Percentiles rank a stretch among this genome's conserved stretches.
phyloP scores from a whole-genome alignment of 2,888 invertebrate species.

The Pyrochroa serraticornis region DNA sequence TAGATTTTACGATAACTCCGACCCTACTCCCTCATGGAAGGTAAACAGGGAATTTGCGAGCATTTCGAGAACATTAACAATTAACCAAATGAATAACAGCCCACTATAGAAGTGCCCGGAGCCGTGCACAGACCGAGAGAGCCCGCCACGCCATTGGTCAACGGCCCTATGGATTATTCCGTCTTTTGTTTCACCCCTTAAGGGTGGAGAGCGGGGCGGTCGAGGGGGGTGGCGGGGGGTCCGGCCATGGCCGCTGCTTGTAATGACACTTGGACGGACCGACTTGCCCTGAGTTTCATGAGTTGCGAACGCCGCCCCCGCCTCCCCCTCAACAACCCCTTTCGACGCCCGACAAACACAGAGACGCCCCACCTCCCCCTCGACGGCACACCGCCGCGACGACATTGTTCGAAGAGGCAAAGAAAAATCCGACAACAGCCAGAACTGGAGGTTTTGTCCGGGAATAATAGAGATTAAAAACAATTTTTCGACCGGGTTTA shows the following conservation, averaged over 20 bases:
- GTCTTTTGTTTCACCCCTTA: constrained; percentile 58
- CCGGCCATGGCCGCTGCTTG: constrained; percentile 58
- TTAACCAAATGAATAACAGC: constrained; percentile 38
- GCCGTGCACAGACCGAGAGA: constrained; percentile 24
- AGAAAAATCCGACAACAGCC: too few relatives aligned
- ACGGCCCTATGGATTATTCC: constrained; percentile 59
- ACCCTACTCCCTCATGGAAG: constrained; percentile 12
- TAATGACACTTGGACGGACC: constrained; percentile 58
- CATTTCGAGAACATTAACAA: constrained; percentile 36
- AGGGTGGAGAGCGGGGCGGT: constrained; percentile 36
- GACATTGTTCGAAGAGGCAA: constrained; percentile 30
- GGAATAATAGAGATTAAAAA: too few relatives aligned
- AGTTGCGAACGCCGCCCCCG: constrained; percentile 35
- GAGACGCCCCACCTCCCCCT: constrained; percentile 26
- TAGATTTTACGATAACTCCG: too few relatives aligned
- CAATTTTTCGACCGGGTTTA: not conserved
- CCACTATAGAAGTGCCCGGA: constrained; percentile 29
- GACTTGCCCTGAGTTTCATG: constrained; percentile 52
- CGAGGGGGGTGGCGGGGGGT: constrained; percentile 45
- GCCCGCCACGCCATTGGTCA: constrained; percentile 56
- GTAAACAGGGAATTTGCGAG: constrained; percentile 28
- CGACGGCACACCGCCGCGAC: constrained; percentile 10
- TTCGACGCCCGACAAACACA: constrained; percentile 41
- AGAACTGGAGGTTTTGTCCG: too few relatives aligned
- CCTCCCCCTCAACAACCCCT: constrained; percentile 31